A percentile compares a stretch with the other conserved stretches of the same genome.
phyloP scores from a whole-genome alignment of 2,888 invertebrate genomes.

The Nesidiocoris tenuis region DNA sequence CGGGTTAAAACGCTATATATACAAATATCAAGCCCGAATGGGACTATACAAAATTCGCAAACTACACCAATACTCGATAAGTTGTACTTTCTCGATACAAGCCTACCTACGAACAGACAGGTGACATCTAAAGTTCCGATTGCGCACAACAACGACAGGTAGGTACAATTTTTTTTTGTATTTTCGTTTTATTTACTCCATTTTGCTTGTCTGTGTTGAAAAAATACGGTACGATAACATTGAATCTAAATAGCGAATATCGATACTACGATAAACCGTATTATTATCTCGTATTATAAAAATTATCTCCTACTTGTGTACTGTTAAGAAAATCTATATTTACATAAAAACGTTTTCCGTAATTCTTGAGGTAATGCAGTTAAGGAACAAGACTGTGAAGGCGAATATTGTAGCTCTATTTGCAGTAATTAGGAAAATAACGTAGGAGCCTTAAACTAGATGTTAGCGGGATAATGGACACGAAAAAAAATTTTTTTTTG shows the following conservation, averaged over 20 bases:
- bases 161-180: neutral
- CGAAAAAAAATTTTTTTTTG: too few species aligned
- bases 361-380: constrained; percentile 39
- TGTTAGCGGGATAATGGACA: neutral
- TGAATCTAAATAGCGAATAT: constrained; percentile 8
- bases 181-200: constrained; percentile 1
- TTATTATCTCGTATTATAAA: constrained; percentile 9
- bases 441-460: constrained; percentile 7
- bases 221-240: constrained; percentile 28
- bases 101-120: constrained; percentile 25
- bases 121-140: constrained; percentile 29
- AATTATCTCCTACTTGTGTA: neutral
- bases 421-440: constrained; percentile 39
- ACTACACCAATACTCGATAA: constrained; percentile 23
- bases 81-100: constrained; percentile 39
- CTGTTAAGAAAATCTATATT: constrained; percentile 40
- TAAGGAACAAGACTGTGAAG: constrained; percentile 44
- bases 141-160: constrained; percentile 11
- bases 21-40: constrained; percentile 11
- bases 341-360: constrained; percentile 33
- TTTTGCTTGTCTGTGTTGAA: constrained; percentile 15
- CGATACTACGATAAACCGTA: constrained; percentile 19
- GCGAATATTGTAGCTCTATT: constrained; percentile 43
- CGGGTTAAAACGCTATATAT: constrained; percentile 36
- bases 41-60: constrained; percentile 28